phyloP scores from a whole-genome alignment of 2,888 invertebrate genomes.

The Villa cingulata region DNA sequence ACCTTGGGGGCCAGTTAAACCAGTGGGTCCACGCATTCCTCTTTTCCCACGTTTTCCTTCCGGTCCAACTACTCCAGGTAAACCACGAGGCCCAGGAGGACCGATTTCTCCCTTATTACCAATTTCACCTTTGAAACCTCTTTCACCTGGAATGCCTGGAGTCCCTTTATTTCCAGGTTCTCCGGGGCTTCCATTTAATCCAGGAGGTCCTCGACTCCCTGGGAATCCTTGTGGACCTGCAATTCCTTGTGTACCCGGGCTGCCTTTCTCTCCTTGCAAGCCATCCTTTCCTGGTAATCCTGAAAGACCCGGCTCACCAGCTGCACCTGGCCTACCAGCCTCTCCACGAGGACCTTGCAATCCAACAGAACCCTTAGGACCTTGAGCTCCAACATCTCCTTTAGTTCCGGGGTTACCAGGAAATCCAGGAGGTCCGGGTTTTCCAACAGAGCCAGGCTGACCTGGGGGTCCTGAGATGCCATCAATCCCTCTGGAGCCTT shows the following conservation, averaged over 20 bases:
- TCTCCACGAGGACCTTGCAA: slow-evolving; percentile 71
- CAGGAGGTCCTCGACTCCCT: slow-evolving; percentile 65
- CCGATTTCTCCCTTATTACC: slow-evolving; percentile 68
- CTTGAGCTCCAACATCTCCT: slow-evolving; percentile 60
- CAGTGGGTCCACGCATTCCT: slow-evolving; percentile 62
- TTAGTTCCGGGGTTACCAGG: slow-evolving; percentile 66
- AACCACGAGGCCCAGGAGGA: slow-evolving; percentile 55
- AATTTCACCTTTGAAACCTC: slow-evolving; percentile 64
- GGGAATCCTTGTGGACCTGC: slow-evolving; percentile 71
- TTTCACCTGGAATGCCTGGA: slow-evolving; percentile 60
- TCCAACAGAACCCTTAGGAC: slow-evolving; percentile 70
- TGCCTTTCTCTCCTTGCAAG: slow-evolving; percentile 66
- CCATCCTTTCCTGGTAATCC: slow-evolving; percentile 72
- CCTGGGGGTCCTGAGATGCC: slow-evolving; percentile 62
- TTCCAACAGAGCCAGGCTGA: slow-evolving; percentile 56
- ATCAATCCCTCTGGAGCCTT: slow-evolving; percentile 65
- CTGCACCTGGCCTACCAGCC: slow-evolving; percentile 60
- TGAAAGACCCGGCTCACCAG: slow-evolving; percentile 61
- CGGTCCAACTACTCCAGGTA: slow-evolving; percentile 58
- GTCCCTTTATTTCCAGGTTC: slow-evolving; percentile 61
- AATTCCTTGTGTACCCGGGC: slow-evolving; percentile 55
- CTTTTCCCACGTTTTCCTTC: slow-evolving; percentile 70
- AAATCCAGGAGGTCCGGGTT: slow-evolving; percentile 73
- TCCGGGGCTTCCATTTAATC: slow-evolving; percentile 58
- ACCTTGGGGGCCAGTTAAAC: slow-evolving; percentile 56